Base-by-base conservation (phyloP, 2,797 vertebrate genomes). In the Gastrophryne carolinensis region DNA sequence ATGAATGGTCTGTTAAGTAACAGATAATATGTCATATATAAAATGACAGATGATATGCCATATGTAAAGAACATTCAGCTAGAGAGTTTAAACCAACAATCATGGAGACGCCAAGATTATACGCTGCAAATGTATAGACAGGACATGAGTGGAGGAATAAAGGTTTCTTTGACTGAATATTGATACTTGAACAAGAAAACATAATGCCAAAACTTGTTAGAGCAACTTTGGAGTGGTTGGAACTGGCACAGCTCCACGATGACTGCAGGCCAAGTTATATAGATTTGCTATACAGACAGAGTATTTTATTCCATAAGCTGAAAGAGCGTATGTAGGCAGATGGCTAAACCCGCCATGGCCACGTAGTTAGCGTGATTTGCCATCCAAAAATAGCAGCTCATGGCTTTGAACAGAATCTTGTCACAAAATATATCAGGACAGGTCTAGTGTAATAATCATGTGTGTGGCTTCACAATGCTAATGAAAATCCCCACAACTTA, bases 201-300 rank as follows among this genome's bases (percentile, higher is more conserved):
- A 71, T 63, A 71, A 69, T 69, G 73, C 57, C 64, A 56, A 76
- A 65, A 71, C 37, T 77, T 65, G 60, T 77, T 50, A 64, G 23
- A 44, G 67, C 24, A 77, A 50, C 60, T 64, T 71, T 65, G 39
- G 67, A 71, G 67, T 71, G 67, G 75, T 77, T 77, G 64, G 52
- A 56, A 50, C 15, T 77, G 75, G 67, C 75, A 35, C 3, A 5
- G 8, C 11, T 63, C 75, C 75, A 77, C 37, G 19, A 34, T 34
- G 27, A 53, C 34, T 23, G 11, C 29, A 35, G 27, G 74, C 74
- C 58, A 77, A 77, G 75, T 65, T 65, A 24, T 77, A 71, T 53
- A 57, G 52, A 58, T 71, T 58, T 61, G 13, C 67, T 50, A 57
- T 58, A 58, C 50, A 71, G 75, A 77, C 49, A 56, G 23, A 39